Conservation (phyloP, 2,113 vertebrate species). For the Cryptomyrus ogoouensis region DNA sequence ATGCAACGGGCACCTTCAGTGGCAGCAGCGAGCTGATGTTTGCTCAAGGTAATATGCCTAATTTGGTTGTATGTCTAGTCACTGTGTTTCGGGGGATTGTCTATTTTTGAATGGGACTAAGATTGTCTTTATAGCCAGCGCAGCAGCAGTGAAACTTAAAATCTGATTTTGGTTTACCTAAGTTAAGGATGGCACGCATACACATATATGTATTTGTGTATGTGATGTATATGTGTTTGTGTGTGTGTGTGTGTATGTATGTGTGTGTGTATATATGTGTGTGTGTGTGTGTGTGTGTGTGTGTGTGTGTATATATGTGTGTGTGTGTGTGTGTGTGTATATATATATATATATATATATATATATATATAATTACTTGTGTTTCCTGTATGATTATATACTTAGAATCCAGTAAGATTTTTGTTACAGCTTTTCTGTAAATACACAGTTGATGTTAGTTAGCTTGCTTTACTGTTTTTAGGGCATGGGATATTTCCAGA, state of each 20-base stretch:
- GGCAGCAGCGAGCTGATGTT: background rate
- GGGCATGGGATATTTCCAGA: background rate
- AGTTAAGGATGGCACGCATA: conserved; percentile 25
- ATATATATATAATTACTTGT: background rate
- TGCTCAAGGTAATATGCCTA: conserved; percentile 18
- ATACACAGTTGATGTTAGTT: background rate
- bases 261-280: too few relatives aligned
- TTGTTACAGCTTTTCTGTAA: background rate
- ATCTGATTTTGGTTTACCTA: background rate
- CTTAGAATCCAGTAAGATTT: background rate
- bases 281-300: background rate
- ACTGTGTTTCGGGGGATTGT: conserved; percentile 4
- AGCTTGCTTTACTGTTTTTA: background rate
- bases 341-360: too few relatives aligned
- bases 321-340: rapidly evolving
- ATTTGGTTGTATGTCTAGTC: background rate
- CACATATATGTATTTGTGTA: background rate
- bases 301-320: background rate
- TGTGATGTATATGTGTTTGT: background rate
- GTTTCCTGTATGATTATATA: background rate
- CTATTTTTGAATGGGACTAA: conserved; percentile 24
- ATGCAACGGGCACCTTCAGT: conserved; percentile 1
- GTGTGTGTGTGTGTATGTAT: background rate
- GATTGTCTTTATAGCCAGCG: background rate
- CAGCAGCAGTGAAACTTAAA: background rate